These are phyloP conservation scores for Ceyx cyanopectus DNA, from an alignment of 2,113 vertebrate species.

Conservation along the genomic window DNA sequence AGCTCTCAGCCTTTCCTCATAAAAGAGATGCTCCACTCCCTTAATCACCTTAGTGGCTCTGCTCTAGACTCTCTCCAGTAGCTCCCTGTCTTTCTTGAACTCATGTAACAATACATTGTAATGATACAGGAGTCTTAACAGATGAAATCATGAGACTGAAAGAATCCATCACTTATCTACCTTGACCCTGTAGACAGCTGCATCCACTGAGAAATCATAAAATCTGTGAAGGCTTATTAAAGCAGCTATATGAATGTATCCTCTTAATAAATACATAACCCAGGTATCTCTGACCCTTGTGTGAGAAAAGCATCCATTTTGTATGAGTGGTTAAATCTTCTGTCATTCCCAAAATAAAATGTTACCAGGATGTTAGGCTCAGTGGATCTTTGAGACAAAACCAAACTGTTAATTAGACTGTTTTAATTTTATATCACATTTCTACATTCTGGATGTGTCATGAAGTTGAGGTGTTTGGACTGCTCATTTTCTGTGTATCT, in stretches of 20 bases:
- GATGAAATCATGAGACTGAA: not conserved
- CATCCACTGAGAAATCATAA: not conserved
- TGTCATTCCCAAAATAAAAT: not conserved
- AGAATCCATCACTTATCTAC: not conserved
- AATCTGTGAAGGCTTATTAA: not conserved
- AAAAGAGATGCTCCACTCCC: too few species aligned
- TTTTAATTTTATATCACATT: not conserved
- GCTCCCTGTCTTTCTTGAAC: too few species aligned
- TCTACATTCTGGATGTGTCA: not conserved
- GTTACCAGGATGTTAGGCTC: not conserved
- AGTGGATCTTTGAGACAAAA: not conserved
- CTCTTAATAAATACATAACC: not conserved
- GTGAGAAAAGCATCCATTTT: not conserved
- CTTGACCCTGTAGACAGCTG: not conserved
- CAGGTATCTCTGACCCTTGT: not conserved
- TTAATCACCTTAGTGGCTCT: too few species aligned
- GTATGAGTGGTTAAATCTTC: not conserved
- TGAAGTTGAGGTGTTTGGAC: not conserved
- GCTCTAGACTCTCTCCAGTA: too few species aligned
- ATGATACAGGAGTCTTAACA: not conserved
- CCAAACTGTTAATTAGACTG: not conserved
- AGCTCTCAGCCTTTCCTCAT: too few species aligned
- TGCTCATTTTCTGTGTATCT: not conserved
- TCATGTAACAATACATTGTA: not conserved
- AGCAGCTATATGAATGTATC: not conserved